Evolutionary conservation across 2,113 vertebrate genomes (phyloP).

Genomic region (Taxidea taxus): DNA sequence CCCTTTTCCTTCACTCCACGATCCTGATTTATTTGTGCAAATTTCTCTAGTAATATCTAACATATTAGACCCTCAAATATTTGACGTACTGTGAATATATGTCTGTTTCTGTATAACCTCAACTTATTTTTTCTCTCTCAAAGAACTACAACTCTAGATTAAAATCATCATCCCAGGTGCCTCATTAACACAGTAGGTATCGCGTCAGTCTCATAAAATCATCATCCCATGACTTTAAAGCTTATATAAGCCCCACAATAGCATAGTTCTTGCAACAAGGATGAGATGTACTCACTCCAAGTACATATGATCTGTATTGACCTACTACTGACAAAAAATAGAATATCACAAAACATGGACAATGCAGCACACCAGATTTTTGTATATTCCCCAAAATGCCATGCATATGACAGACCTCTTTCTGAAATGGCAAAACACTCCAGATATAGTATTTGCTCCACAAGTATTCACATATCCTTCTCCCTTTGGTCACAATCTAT

Average conservation of each 20-base stretch:
- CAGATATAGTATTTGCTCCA: neutral
- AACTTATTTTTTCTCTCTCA: neutral
- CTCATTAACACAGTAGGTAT: too few relatives aligned
- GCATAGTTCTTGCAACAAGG: neutral
- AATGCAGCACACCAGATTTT: neutral
- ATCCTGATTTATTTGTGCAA: neutral
- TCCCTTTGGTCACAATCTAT: neutral
- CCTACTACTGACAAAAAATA: neutral
- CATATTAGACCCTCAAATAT: neutral
- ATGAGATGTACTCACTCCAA: neutral
- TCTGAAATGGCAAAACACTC: neutral
- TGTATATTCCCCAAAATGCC: neutral
- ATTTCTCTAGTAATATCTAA: neutral
- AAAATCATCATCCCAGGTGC: neutral
- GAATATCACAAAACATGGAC: neutral
- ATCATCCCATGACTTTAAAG: neutral
- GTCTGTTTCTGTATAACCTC: neutral
- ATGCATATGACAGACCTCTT: neutral
- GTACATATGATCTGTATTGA: neutral
- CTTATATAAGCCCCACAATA: neutral
- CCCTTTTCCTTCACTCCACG: neutral
- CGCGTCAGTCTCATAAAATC: slow-evolving; percentile 11
- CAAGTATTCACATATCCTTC: neutral
- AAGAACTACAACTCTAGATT: neutral
- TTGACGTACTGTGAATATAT: neutral